A percentile compares a stretch with the other conserved stretches of the same genome.
These are phyloP conservation scores for Peromyscus nudipes DNA, from an alignment of 2,797 vertebrate species.

Conservation along the genomic window DNA sequence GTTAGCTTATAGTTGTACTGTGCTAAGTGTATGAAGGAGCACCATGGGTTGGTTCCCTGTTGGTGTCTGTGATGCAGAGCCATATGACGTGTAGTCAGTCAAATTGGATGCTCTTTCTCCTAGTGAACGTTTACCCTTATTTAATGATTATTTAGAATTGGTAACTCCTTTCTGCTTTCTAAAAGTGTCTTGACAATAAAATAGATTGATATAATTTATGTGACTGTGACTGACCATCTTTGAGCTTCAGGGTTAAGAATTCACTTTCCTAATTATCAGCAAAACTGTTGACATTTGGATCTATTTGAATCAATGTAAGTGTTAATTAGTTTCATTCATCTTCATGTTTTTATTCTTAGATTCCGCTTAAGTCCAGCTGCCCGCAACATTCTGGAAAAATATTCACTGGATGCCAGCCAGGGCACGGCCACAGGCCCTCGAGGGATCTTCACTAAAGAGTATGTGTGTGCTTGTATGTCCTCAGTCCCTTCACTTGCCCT, in stretches of 20 bases:
- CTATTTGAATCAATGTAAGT: conserved; percentile 40
- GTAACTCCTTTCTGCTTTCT: conserved; percentile 20
- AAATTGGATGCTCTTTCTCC: not conserved
- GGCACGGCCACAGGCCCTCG: conserved; percentile 93
- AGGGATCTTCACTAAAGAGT: conserved; percentile 98
- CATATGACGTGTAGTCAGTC: conserved; percentile 1
- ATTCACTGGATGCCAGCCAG: conserved; percentile 91
- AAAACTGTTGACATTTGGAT: conserved; percentile 52
- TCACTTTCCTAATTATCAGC: conserved; percentile 47
- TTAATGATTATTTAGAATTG: conserved; percentile 58
- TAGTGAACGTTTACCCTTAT: conserved; percentile 8
- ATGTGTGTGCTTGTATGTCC: conserved; percentile 87
- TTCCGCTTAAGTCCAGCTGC: conserved; percentile 97
- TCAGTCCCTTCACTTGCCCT: conserved; percentile 42
- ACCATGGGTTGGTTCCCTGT: not conserved
- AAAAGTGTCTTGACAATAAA: conserved; percentile 45
- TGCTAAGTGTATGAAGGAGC: not conserved
- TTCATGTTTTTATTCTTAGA: conserved; percentile 87
- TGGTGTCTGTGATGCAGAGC: not conserved
- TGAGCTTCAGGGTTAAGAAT: conserved; percentile 28
- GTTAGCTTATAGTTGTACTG: not conserved
- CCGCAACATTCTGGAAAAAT: conserved; percentile 94
- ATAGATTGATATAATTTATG: conserved; percentile 20
- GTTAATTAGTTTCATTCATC: conserved; percentile 54
- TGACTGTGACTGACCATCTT: conserved; percentile 12